Conservation (phyloP, 2,113 vertebrate species). For the Mustelus asterias region DNA sequence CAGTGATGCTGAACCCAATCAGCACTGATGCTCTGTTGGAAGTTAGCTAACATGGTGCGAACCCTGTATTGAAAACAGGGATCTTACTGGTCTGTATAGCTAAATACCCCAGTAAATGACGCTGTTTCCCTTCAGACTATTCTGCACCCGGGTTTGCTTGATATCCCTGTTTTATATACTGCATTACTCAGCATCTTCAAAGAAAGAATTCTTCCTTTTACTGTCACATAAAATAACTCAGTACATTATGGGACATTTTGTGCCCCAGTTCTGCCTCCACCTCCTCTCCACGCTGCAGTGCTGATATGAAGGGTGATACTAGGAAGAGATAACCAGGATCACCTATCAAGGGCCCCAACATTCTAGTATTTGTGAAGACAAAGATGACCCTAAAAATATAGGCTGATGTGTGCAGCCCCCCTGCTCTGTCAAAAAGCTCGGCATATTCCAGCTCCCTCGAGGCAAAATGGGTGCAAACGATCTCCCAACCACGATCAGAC, state of each 20-base stretch:
- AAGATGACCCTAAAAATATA: neutral
- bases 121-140: neutral
- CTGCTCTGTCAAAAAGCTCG: neutral
- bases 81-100: neutral
- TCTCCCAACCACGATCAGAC: neutral
- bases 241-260: neutral
- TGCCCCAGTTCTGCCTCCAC: neutral
- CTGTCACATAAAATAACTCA: neutral
- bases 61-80: neutral
- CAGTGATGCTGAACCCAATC: neutral
- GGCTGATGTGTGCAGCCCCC: neutral
- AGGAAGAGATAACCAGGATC: neutral
- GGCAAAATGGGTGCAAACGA: neutral
- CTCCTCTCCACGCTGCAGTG: neutral
- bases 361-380: neutral
- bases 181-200: neutral
- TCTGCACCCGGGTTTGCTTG: neutral
- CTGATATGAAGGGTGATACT: neutral
- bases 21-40: neutral
- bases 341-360: neutral
- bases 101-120: neutral
- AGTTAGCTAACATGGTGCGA: neutral
- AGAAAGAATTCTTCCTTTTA: neutral
- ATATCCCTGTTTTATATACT: neutral
- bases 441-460: neutral